phyloP scores from a whole-genome alignment of 2,113 vertebrate species.

The Ammospiza caudacuta region DNA sequence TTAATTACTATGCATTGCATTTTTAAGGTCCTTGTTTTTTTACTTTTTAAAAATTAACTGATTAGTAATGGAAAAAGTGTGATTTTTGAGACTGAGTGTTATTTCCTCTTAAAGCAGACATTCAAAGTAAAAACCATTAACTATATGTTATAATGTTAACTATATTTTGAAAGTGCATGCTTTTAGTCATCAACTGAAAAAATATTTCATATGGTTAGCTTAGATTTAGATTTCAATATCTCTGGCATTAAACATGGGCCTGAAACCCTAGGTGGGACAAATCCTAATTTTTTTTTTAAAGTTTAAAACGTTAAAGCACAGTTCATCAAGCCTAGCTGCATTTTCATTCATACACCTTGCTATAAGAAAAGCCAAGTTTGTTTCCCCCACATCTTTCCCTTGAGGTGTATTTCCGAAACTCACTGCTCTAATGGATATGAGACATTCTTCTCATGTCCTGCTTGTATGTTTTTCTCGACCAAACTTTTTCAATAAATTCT shows the following conservation, averaged over 20 bases:
- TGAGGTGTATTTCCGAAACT: not conserved
- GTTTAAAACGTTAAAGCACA: not conserved
- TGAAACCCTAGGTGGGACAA: not conserved
- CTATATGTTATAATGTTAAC: not conserved
- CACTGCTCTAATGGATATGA: not conserved
- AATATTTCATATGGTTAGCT: not conserved
- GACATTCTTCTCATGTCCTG: not conserved
- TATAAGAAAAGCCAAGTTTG: no score
- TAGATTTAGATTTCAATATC: not conserved
- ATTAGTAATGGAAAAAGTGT: not conserved
- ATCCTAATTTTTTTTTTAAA: not conserved
- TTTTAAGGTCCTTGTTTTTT: not conserved
- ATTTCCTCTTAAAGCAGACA: not conserved
- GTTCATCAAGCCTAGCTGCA: not conserved
- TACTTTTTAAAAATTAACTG: not conserved
- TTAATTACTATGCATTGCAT: not conserved
- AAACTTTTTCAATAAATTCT: not conserved
- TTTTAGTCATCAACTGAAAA: not conserved
- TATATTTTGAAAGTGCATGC: not conserved
- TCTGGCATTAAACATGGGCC: not conserved
- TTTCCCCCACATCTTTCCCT: not conserved
- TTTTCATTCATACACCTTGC: not conserved
- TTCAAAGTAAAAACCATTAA: not conserved
- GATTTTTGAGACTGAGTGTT: not conserved
- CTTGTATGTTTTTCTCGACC: not conserved